phyloP scores from a whole-genome alignment of 1,140 invertebrate genomes.

The Agrypnia vestita region DNA sequence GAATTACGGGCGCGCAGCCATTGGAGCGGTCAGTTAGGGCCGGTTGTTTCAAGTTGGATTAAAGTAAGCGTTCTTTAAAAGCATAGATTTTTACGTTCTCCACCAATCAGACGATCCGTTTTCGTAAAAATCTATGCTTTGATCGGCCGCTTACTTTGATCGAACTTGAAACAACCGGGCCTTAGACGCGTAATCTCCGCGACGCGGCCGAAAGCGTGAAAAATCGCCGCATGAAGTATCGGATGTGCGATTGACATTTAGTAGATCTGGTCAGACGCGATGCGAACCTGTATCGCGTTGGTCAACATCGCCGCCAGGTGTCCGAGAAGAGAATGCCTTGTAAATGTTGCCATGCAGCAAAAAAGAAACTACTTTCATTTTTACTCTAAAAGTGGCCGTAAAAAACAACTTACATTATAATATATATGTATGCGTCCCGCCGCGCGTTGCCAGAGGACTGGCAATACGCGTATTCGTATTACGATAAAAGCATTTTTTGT shows the following conservation, averaged over 20 bases:
- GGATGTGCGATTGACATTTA: constrained; percentile 31
- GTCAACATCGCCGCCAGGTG: constrained; percentile 33
- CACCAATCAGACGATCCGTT: too few relatives aligned
- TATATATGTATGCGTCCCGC: constrained; percentile 12
- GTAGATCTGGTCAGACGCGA: background rate
- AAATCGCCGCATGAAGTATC: constrained; percentile 19
- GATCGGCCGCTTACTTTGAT: too few relatives aligned
- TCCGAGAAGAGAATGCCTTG: constrained; percentile 39
- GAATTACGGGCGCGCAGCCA: too few relatives aligned
- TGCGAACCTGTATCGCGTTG: constrained; percentile 30
- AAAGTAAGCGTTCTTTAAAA: too few relatives aligned
- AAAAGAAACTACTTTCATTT: constrained; percentile 49
- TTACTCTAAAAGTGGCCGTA: constrained; percentile 40
- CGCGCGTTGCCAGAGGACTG: background rate
- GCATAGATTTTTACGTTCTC: too few relatives aligned
- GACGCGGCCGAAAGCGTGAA: background rate
- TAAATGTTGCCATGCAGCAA: constrained; percentile 36
- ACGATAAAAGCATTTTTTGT: constrained; percentile 17
- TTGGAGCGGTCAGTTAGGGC: too few relatives aligned
- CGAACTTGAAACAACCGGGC: too few relatives aligned
- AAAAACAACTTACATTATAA: constrained; percentile 39
- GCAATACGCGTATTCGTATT: background rate
- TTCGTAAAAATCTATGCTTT: too few relatives aligned
- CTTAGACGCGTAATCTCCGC: too few relatives aligned
- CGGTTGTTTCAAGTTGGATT: too few relatives aligned